A percentile compares a stretch with the other conserved stretches of the same genome.
Conservation (phyloP, 2,888 invertebrate species). For the Raillietiella orientalis region DNA sequence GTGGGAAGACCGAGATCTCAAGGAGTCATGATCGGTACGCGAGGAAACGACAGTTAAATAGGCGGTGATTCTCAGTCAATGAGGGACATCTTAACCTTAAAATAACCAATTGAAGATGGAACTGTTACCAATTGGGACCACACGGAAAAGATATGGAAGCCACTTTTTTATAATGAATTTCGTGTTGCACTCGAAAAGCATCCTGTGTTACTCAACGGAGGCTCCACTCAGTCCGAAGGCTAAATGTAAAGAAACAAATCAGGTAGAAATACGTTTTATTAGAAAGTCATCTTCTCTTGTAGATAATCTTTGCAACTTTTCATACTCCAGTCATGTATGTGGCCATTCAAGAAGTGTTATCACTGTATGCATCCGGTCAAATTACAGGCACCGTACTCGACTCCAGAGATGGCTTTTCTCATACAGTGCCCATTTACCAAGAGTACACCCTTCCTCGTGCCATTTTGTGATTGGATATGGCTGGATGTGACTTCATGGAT, state of each 20-base stretch:
- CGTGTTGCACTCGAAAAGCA: conserved; percentile 1
- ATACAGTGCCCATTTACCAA: conserved; percentile 1
- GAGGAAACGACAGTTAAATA: neutral
- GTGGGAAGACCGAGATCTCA: too few relatives aligned
- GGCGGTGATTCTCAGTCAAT: neutral
- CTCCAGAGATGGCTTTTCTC: neutral
- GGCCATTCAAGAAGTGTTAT: conserved; percentile 1
- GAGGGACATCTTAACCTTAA: neutral
- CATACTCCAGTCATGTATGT: conserved; percentile 2
- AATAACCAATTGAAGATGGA: neutral
- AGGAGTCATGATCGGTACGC: neutral
- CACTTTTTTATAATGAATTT: too few relatives aligned
- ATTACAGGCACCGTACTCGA: neutral
- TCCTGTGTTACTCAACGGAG: conserved; percentile 1
- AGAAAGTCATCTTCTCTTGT: neutral
- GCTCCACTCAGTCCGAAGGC: neutral
- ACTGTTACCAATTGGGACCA: too few relatives aligned
- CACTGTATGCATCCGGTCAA: too few relatives aligned
- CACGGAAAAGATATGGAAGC: too few relatives aligned
- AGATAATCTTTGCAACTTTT: neutral
- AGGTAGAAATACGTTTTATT: too few relatives aligned
- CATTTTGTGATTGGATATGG: conserved; percentile 1
- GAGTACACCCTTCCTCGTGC: conserved; percentile 1
- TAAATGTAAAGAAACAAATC: neutral
- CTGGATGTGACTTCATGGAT: conserved; percentile 1